These are phyloP conservation scores for Chloebia gouldiae DNA, from an alignment of 2,113 vertebrate genomes.

Conservation along the genomic window DNA sequence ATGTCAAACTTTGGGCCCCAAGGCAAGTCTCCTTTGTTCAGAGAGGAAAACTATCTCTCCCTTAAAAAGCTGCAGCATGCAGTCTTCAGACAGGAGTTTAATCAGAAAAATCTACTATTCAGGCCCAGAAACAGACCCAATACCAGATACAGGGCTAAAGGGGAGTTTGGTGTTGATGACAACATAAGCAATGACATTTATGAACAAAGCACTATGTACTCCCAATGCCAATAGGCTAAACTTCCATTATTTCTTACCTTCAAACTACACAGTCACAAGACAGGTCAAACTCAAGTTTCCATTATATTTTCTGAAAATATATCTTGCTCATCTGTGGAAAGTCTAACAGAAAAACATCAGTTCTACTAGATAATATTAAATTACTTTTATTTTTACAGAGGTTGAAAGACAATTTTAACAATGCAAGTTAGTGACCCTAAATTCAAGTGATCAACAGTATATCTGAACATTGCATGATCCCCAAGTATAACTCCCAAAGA, in stretches of 20 bases:
- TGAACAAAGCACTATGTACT: background rate
- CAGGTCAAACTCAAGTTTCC: background rate
- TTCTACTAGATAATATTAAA: background rate
- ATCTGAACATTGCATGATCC: background rate
- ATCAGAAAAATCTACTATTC: background rate
- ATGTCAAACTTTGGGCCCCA: background rate
- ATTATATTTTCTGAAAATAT: background rate
- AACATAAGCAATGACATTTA: background rate
- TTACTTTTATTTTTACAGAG: background rate
- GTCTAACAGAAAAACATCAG: background rate
- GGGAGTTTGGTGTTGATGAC: background rate
- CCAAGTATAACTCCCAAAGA: background rate
- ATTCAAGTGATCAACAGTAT: background rate
- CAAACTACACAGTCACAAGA: background rate
- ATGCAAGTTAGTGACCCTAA: background rate
- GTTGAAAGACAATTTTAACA: background rate
- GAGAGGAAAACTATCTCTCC: background rate
- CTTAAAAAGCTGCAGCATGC: too few species aligned
- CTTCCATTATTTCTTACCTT: background rate
- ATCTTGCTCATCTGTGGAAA: background rate
- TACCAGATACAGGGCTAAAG: background rate
- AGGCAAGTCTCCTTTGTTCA: background rate
- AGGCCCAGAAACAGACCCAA: background rate
- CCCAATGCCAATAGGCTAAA: background rate
- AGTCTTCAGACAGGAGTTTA: fast-evolving